Evolutionary conservation across 1,140 invertebrate genomes (phyloP), one percentile per base, ranked within the genome.

Genomic region (Venustaconcha ellipsiformis): DNA sequence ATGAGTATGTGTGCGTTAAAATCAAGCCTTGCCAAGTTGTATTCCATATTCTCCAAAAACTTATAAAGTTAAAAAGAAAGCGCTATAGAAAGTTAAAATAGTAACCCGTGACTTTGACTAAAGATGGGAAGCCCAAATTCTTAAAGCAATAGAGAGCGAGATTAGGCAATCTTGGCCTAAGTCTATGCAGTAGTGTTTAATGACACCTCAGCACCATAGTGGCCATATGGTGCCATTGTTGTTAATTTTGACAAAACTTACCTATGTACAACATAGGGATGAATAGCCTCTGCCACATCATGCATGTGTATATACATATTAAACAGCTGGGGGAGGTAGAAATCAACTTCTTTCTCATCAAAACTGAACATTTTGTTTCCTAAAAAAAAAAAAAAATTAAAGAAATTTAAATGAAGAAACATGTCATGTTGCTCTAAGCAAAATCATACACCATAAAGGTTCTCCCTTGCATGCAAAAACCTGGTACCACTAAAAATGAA

Each of bases 231-330:
- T 14, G n/a, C 23, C 12, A 66, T 55, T 37, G 37, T 48, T 48
- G 37, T 6, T 48, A 48, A 48, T 17, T 58, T 11, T 66, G 48
- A 23, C 68, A 67, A 57, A 68, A 88, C 88, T 91, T 90, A 95
- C 95, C 95, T 94, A 91, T 97, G 93, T 78, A 98, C 93, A 83
- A 99, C 92, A 92, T 99, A 99, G 64, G 97, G 96, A 92, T 98
- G 96, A 72, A 97, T 93, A 73, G 95, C 95, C 91, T 99, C 97
- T 66, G 97, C 97, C 74, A 99, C 94, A 87, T 99, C 97, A 82
- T 94, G 94, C 93, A 98, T 97, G 90, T 99, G 97, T 91, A 99
- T 96, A 87, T 99, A 99, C 96, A 99, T 97, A 84, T 96, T 97
- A 80, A 99, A 94, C 84, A 99, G 89, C 90, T 99, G 98, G 60